Evolutionary conservation across 37 sponge, comb jelly and placozoan genomes (phyloP).

Genomic region (Ianthella basta): DNA sequence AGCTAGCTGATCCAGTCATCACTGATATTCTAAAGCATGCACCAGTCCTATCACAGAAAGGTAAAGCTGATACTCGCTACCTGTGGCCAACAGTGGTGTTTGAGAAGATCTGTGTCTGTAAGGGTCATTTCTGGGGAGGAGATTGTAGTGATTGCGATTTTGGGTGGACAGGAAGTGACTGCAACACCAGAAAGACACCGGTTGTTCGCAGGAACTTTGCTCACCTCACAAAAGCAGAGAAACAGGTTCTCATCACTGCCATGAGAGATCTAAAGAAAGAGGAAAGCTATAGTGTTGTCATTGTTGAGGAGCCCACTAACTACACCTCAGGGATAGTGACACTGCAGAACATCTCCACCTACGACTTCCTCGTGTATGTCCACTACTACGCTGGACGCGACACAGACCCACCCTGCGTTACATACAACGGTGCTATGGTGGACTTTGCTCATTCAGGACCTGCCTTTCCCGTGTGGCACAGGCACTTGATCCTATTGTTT

Average conservation of each 20-base stretch:
- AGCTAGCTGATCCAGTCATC: background rate
- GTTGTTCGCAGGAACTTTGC: background rate
- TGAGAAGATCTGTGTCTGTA: background rate
- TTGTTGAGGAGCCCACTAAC: conserved; percentile 22
- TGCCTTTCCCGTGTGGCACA: conserved; percentile 44
- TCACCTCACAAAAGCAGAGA: background rate
- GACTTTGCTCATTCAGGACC: conserved; percentile 39
- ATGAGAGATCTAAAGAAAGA: background rate
- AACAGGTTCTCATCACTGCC: background rate
- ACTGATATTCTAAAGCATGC: background rate
- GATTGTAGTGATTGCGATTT: conserved; percentile 10
- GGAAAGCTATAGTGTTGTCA: background rate
- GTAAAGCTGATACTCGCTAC: background rate
- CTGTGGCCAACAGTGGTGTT: conserved; percentile 13
- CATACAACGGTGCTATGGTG: background rate
- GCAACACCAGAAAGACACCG: background rate
- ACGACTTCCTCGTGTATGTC: conserved; percentile 27
- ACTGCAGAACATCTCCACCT: conserved; percentile 40
- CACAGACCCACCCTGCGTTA: background rate
- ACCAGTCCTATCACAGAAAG: background rate
- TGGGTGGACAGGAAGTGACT: background rate
- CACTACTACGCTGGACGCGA: conserved; percentile 21
- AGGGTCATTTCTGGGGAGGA: background rate
- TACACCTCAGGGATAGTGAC: conserved; percentile 19
- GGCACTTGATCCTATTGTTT: conserved; percentile 29